Percentiles rank a stretch among this genome's conserved stretches.
These are phyloP conservation scores for Galemys pyrenaicus DNA, from an alignment of 2,113 vertebrate species.

Conservation along the genomic window DNA sequence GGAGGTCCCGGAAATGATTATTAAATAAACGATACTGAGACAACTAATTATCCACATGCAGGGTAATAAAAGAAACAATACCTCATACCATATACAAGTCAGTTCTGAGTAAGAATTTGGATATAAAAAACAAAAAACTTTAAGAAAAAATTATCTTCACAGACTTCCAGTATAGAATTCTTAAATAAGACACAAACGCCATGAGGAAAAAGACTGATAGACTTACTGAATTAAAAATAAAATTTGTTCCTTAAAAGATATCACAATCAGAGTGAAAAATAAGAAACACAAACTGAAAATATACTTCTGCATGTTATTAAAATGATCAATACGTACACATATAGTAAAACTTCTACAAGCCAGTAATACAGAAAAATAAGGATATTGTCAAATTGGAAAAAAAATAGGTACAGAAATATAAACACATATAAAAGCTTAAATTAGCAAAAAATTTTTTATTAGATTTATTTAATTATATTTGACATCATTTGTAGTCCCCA, in stretches of 20 bases:
- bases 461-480: too few relatives aligned
- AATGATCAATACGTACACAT: background rate
- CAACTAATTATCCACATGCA: too few relatives aligned
- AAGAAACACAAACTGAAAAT: slow-evolving; percentile 4
- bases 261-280: background rate
- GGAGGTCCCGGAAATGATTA: too few relatives aligned
- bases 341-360: too few relatives aligned
- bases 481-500: too few relatives aligned
- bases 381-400: background rate
- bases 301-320: background rate
- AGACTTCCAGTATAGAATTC: background rate
- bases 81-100: background rate
- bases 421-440: background rate
- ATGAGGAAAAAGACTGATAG: background rate
- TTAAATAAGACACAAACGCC: background rate
- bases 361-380: background rate
- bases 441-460: too few relatives aligned
- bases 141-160: background rate
- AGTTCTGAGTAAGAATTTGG: background rate
- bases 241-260: background rate
- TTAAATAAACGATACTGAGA: background rate
- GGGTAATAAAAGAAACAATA: background rate
- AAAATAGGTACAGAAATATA: background rate
- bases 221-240: slow-evolving; percentile 27
- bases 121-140: background rate